Evolutionary conservation across 2,113 vertebrate species (phyloP).

Genomic region (Tachysurus fulvidraco): DNA sequence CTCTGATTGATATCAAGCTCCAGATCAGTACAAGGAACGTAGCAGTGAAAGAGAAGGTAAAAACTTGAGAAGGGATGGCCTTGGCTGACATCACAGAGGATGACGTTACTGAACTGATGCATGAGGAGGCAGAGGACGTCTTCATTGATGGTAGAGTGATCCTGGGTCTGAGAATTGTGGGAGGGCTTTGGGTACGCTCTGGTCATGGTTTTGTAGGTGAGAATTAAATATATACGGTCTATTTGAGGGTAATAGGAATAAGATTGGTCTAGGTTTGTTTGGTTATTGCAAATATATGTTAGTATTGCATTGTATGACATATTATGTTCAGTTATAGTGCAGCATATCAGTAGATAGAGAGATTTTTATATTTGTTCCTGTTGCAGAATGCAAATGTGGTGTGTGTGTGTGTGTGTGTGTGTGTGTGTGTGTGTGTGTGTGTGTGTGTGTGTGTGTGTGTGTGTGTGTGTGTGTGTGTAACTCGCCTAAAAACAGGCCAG

Average conservation of each 20-base stretch:
- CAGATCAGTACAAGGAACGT: conserved; percentile 57
- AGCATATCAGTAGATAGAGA: not conserved
- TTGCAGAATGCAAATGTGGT: conserved; percentile 5
- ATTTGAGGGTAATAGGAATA: not conserved
- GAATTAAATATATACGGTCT: not conserved
- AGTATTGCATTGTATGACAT: not conserved
- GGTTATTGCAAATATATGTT: not conserved
- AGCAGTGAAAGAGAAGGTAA: not conserved
- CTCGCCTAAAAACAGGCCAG: conserved; percentile 1
- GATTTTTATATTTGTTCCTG: conserved; percentile 20
- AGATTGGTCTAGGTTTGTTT: not conserved
- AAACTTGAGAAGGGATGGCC: conserved; percentile 59
- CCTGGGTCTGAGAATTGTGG: conserved; percentile 39
- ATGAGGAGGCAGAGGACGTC: conserved; percentile 73
- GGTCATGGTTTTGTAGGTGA: not conserved
- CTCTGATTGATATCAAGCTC: conserved; percentile 50
- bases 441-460: too few species aligned
- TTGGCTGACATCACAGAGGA: conserved; percentile 63
- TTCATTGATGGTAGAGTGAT: conserved; percentile 72
- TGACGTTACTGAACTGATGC: conserved; percentile 69
- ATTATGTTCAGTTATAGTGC: not conserved
- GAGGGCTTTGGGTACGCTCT: conserved; percentile 8
- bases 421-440: conserved; percentile 56
- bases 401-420: conserved; percentile 60
- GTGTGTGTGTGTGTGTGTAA: conserved; percentile 67